Percentiles rank a stretch among this genome's conserved stretches.
These are phyloP conservation scores for Lamprotornis superbus DNA, from an alignment of 2,113 vertebrate species.

Conservation along the genomic window DNA sequence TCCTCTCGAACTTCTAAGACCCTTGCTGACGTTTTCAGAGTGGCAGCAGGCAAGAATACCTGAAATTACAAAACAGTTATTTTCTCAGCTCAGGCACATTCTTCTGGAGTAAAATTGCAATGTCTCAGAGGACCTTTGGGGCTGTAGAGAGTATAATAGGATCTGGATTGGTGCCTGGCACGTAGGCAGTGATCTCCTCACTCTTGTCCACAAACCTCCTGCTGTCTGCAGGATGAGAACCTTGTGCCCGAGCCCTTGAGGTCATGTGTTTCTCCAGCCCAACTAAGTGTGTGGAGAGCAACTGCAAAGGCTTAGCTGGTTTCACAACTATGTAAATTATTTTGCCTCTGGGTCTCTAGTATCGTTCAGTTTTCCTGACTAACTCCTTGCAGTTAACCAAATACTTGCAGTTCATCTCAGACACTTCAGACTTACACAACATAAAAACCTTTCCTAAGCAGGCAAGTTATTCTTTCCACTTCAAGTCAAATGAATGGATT, in stretches of 20 bases:
- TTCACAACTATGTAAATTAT: conserved; percentile 18
- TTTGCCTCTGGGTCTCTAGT: background rate
- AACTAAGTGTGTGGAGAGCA: background rate
- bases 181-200: background rate
- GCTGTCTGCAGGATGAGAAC: background rate
- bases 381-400: background rate
- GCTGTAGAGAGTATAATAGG: background rate
- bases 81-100: background rate
- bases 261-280: background rate
- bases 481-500: background rate
- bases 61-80: background rate
- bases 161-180: conserved; percentile 12
- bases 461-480: background rate
- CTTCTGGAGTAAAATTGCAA: background rate
- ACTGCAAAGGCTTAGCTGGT: background rate
- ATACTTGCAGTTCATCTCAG: background rate
- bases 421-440: background rate
- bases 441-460: background rate
- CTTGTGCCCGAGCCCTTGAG: background rate
- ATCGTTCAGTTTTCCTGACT: background rate
- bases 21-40: background rate
- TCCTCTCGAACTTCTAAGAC: background rate
- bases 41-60: background rate
- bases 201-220: background rate
- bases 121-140: background rate